These are phyloP conservation scores for Trachelus stipa DNA, from an alignment of 2,888 invertebrate species.

Conservation along the genomic window DNA sequence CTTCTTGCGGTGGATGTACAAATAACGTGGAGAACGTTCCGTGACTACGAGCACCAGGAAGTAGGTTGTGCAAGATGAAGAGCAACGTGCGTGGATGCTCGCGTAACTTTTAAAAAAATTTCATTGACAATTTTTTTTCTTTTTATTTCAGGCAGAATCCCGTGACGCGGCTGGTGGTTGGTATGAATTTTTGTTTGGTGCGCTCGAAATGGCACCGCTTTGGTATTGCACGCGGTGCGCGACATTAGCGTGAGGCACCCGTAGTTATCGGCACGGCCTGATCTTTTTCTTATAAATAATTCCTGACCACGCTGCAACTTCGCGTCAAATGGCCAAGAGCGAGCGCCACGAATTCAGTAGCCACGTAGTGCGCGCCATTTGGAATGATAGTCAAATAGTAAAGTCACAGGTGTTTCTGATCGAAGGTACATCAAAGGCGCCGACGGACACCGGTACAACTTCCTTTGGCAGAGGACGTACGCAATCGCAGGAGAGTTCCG, in stretches of 20 bases:
- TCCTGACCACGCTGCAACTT: constrained; percentile 1
- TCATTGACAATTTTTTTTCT: not conserved
- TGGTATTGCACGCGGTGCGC: constrained; percentile 4
- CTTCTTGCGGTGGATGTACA: not conserved
- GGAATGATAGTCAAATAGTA: constrained; percentile 2
- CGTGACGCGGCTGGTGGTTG: not conserved
- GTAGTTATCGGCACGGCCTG: constrained; percentile 1
- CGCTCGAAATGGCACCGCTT: not conserved
- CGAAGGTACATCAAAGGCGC: not conserved
- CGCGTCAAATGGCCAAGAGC: constrained; percentile 4
- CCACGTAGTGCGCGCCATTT: not conserved
- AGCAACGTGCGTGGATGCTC: not conserved
- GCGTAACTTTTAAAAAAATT: not conserved
- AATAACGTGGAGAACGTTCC: not conserved
- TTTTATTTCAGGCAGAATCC: not conserved
- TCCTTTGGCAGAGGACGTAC: not conserved
- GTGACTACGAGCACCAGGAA: not conserved
- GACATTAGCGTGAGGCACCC: not conserved
- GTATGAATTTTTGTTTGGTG: not conserved
- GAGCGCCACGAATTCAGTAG: not conserved
- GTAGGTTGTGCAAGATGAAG: not conserved
- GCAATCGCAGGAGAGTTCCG: not conserved
- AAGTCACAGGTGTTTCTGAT: constrained; percentile 1
- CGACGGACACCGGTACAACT: not conserved
- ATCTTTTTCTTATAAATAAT: constrained; percentile 10